Evolutionary conservation across 2,113 vertebrate species (phyloP).

Genomic region (Amblyopsis rosae): DNA sequence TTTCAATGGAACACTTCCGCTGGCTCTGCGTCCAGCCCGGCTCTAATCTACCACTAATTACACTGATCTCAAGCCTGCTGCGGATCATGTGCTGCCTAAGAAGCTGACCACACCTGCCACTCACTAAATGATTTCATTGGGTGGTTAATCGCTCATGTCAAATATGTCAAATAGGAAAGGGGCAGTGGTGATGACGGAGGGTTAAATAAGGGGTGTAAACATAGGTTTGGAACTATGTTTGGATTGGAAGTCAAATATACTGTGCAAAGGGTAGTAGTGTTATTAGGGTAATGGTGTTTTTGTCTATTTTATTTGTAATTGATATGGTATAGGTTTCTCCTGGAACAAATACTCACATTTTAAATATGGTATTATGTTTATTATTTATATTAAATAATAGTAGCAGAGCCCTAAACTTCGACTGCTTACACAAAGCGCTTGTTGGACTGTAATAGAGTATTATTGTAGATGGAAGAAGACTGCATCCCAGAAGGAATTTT

Average conservation of each 20-base stretch:
- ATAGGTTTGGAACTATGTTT: too few relatives aligned
- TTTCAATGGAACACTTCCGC: conserved; percentile 77
- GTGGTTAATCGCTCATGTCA: conserved; percentile 36
- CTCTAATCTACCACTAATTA: conserved; percentile 67
- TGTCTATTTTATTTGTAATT: too few relatives aligned
- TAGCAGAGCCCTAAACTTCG: too few relatives aligned
- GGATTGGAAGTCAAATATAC: not conserved
- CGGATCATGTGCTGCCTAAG: conserved; percentile 43
- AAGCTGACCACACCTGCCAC: conserved; percentile 59
- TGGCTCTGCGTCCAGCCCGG: conserved; percentile 35
- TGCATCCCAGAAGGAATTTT: too few relatives aligned
- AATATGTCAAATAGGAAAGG: not conserved
- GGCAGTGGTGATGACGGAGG: not conserved
- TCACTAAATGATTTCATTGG: conserved; percentile 27
- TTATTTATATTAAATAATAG: too few relatives aligned
- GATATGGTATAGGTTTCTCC: too few relatives aligned
- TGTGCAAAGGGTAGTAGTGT: not conserved
- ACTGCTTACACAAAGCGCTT: too few relatives aligned
- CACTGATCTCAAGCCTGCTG: conserved; percentile 71
- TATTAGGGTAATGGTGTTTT: too few relatives aligned
- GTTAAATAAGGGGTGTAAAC: not conserved
- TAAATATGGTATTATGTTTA: too few relatives aligned
- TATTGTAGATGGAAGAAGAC: too few relatives aligned
- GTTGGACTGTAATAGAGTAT: too few relatives aligned
- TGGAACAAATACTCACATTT: too few relatives aligned